phyloP scores from a whole-genome alignment of 2,797 vertebrate species.

The Anableps anableps region DNA sequence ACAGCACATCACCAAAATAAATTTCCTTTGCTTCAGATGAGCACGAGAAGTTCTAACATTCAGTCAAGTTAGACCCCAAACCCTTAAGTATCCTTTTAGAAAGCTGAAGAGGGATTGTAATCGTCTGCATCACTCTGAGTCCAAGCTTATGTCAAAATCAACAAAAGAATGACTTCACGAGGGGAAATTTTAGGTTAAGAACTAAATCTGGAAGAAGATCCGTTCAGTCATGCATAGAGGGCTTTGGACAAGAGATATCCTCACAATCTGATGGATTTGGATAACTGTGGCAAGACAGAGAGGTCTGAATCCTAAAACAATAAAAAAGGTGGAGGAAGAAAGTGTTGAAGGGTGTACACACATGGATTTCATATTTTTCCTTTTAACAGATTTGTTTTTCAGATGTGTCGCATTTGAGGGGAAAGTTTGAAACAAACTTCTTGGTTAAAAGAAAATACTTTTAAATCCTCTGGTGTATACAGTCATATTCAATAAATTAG shows the following conservation, averaged over 20 bases:
- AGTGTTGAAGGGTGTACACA: no score
- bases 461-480: no score
- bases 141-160: neutral
- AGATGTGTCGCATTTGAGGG: neutral
- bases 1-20: neutral
- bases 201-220: neutral
- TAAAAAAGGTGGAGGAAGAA: neutral
- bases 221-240: neutral
- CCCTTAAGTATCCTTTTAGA: neutral
- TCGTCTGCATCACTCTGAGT: neutral
- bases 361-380: neutral
- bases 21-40: neutral
- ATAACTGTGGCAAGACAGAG: neutral
- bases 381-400: neutral
- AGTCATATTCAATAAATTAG: no score
- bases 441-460: neutral
- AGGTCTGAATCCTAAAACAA: neutral
- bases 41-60: neutral
- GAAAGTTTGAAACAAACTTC: neutral
- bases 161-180: neutral
- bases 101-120: neutral
- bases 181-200: neutral
- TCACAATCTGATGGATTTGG: neutral
- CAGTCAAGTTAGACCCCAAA: neutral
- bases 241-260: neutral